phyloP scores from a whole-genome alignment of 1,140 invertebrate genomes.

The Conus ventricosus region DNA sequence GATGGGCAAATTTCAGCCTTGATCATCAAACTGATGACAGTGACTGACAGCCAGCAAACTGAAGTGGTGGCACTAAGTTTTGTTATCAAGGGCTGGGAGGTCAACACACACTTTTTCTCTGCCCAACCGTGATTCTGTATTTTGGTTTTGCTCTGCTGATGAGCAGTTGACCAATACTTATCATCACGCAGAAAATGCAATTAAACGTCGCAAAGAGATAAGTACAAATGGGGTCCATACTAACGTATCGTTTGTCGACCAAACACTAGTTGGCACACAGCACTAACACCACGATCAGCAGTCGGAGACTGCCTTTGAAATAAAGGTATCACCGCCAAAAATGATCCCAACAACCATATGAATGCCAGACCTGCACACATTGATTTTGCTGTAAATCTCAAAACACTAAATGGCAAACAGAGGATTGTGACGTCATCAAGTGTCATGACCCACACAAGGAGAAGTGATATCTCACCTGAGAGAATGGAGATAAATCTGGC shows the following conservation, averaged over 20 bases:
- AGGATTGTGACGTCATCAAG: slow-evolving; percentile 8
- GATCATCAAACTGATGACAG: neutral
- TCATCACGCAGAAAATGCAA: neutral
- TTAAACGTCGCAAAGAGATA: neutral
- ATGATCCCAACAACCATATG: slow-evolving; percentile 14
- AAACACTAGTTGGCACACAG: slow-evolving; percentile 31
- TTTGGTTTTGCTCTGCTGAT: neutral
- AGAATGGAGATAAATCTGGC: neutral
- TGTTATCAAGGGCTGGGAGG: neutral
- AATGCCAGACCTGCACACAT: neutral
- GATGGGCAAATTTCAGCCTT: neutral
- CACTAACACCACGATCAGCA: slow-evolving; percentile 48
- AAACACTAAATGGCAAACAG: neutral
- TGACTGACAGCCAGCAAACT: neutral
- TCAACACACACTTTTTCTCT: neutral
- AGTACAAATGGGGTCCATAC: neutral
- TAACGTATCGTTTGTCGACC: neutral
- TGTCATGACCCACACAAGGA: neutral
- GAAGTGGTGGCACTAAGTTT: neutral
- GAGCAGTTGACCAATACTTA: neutral
- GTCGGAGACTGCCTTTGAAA: neutral
- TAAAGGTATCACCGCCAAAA: neutral
- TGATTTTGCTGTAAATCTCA: neutral
- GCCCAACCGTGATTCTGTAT: neutral
- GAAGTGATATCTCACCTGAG: neutral